Base-by-base conservation (phyloP, 1,140 invertebrate species). In the Monochamus saltuarius region DNA sequence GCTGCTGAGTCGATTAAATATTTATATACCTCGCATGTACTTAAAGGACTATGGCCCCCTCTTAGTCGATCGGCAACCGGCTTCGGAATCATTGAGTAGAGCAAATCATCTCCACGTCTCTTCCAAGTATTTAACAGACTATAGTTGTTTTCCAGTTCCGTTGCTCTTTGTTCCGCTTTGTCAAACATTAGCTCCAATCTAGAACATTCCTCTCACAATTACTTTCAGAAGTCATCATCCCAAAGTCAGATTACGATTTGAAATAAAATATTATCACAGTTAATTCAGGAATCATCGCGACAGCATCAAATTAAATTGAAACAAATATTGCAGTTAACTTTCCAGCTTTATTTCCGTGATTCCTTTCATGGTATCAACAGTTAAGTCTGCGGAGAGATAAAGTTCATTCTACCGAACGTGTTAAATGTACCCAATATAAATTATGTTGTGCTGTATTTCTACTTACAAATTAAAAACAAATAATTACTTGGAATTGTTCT, bases 41-140 rank as follows among this genome's bases (percentile, higher is more conserved):
- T 84, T 40, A 90, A 78, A 0, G 89, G 83, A 62, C 86, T 84
- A 50, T 87, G 84, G 0, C 92, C 92, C 17, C 80, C 76, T 56
- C 87, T 74, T 8, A 91, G 76, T 47, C 84, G 75, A 71, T 90
- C 87, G 0, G 87, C 90, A 1, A 92, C 87, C 13, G 84, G 84
- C 65, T 84, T 83, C 0, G 89, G 94, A 67, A 97, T 94, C 93
- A 97, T 95, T 2, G 94, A 94, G 73, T 96, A 97, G 0, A 97
- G 77, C 0, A 97, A 78, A 39, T 92, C 88, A 75, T 96, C 92
- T 0, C 91, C 91, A 65, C 88, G 84, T 53, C 87, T 86, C 77
- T 94, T 94, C 88, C 92, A 94, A 1, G 86, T 84, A 72, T 95
- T 91, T 4, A 87, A 76, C 2, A 91, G 75, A 29, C 82, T 79